Conservation (phyloP, 2,797 vertebrate species). For the Champsocephalus esox region DNA sequence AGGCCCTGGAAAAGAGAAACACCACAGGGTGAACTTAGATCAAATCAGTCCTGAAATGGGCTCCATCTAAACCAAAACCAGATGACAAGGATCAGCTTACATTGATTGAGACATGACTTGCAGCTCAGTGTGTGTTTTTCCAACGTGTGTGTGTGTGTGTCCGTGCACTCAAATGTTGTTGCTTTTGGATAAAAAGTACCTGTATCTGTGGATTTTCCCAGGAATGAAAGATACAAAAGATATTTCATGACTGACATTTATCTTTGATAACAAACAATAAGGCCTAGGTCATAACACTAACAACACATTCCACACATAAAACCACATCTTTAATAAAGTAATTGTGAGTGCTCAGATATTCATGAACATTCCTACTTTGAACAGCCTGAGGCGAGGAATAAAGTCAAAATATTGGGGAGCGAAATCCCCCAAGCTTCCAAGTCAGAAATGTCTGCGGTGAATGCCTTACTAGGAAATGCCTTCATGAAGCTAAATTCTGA, state of each 20-base stretch:
- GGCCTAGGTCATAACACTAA: background rate
- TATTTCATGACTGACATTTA: constrained; percentile 20
- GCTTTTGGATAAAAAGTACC: constrained; percentile 41
- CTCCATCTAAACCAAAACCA: constrained; percentile 73
- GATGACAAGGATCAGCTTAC: constrained; percentile 76
- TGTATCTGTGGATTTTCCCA: constrained; percentile 14
- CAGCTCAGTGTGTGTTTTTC: constrained; percentile 28
- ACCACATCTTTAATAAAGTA: constrained; percentile 4
- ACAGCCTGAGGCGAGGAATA: constrained; percentile 16
- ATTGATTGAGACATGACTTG: constrained; percentile 60
- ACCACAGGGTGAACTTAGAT: constrained; percentile 68
- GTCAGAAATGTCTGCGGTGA: constrained; percentile 61
- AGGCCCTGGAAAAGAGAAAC: constrained; percentile 54
- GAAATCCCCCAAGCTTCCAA: constrained; percentile 47
- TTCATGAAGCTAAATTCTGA: constrained; percentile 58
- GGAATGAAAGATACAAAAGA: constrained; percentile 21
- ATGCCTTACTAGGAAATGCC: constrained; percentile 58
- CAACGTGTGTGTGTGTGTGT: constrained; percentile 10
- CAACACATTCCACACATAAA: background rate
- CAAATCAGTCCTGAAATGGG: constrained; percentile 67
- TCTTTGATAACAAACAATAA: constrained; percentile 26
- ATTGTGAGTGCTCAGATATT: background rate
- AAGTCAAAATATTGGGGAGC: constrained; percentile 46
- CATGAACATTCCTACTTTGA: constrained; percentile 24
- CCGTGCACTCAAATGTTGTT: constrained; percentile 29